These are phyloP conservation scores for Sturmia bella DNA, from an alignment of 2,888 invertebrate genomes.

Conservation along the genomic window DNA sequence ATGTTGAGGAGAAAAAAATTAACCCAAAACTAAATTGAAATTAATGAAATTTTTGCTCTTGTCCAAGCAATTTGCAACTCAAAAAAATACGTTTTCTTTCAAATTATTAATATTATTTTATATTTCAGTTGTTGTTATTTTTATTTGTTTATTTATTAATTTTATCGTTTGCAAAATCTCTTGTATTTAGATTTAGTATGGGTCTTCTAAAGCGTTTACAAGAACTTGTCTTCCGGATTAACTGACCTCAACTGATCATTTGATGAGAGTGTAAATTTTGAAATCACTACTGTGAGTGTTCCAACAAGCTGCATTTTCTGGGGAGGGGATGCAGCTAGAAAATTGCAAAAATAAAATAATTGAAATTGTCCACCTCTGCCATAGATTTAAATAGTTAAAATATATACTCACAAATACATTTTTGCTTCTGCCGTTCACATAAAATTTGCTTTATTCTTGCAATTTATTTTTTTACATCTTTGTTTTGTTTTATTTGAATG, in stretches of 20 bases:
- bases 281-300: slow-evolving; percentile 41
- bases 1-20: slow-evolving; percentile 22
- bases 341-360: slow-evolving; percentile 47
- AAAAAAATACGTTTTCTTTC: slow-evolving; percentile 37
- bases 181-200: slow-evolving; percentile 41
- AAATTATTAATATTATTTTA: slow-evolving; percentile 34
- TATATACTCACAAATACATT: slow-evolving; percentile 6
- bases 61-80: slow-evolving; percentile 62
- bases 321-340: slow-evolving; percentile 26
- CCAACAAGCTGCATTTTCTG: slow-evolving; percentile 4
- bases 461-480: background rate
- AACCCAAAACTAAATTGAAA: slow-evolving; percentile 14
- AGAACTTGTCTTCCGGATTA: slow-evolving; percentile 75
- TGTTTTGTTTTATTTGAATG: slow-evolving; percentile 18
- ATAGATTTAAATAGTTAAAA: slow-evolving; percentile 6
- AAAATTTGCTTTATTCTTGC: slow-evolving; percentile 2
- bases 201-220: slow-evolving; percentile 62
- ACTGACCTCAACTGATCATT: slow-evolving; percentile 75
- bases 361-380: slow-evolving; percentile 67
- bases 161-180: slow-evolving; percentile 61
- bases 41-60: slow-evolving; percentile 14
- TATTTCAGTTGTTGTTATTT: slow-evolving; percentile 22
- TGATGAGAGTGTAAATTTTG: slow-evolving; percentile 63
- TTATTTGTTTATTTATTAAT: slow-evolving; percentile 39
- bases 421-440: slow-evolving; percentile 12